phyloP scores from a whole-genome alignment of 2,113 vertebrate species.

The Pundamilia nyererei region DNA sequence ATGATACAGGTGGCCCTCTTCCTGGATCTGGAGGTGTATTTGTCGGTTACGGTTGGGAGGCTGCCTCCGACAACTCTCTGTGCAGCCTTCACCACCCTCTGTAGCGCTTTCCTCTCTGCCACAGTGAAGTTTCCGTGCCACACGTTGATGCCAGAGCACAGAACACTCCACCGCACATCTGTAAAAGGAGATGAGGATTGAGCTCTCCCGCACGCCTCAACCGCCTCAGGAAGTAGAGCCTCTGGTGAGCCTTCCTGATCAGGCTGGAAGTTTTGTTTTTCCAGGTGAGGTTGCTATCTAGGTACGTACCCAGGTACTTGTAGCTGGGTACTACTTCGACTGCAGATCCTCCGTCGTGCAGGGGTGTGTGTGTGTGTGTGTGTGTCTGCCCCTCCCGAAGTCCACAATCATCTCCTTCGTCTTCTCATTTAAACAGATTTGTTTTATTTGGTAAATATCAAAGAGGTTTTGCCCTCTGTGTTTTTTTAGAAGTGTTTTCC shows the following conservation, averaged over 20 bases:
- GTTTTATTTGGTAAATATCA: not conserved
- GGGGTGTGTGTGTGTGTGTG: not conserved
- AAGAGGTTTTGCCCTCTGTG: not conserved
- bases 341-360: accelerated
- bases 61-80: not conserved
- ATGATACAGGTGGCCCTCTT: not conserved
- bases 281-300: not conserved
- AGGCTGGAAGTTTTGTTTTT: not conserved
- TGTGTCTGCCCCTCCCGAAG: not conserved
- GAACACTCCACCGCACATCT: not conserved
- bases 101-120: not conserved
- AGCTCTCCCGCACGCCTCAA: not conserved
- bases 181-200: not conserved
- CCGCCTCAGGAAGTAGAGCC: not conserved
- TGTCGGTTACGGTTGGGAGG: not conserved
- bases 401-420: not conserved
- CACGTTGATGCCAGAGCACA: not conserved
- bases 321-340: not conserved
- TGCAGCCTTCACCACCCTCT: not conserved
- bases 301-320: not conserved
- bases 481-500: not conserved
- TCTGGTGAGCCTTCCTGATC: not conserved
- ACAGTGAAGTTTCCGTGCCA: accelerated
- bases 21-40: not conserved
- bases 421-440: not conserved